Percentiles rank a stretch among this genome's conserved stretches.
Evolutionary conservation across 2,113 vertebrate species (phyloP).

Genomic region (Cyphomyrus plagiostoma): DNA sequence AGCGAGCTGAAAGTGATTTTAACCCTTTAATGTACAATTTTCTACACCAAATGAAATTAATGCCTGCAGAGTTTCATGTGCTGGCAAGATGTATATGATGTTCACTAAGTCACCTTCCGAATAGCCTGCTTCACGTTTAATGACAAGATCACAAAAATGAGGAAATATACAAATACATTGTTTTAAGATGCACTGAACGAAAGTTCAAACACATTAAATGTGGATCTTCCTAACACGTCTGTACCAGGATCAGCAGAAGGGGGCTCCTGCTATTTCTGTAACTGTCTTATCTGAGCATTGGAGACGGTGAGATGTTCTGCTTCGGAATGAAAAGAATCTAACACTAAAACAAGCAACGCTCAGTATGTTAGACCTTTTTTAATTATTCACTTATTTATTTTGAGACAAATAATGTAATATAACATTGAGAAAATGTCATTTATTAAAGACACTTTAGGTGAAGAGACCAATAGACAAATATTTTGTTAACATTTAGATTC

Average conservation of each 20-base stretch:
- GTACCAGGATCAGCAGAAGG: neutral
- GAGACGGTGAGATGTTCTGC: slow-evolving; percentile 1
- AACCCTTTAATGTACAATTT: neutral
- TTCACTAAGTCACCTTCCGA: neutral
- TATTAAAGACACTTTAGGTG: neutral
- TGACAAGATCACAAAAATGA: neutral
- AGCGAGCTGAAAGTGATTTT: neutral
- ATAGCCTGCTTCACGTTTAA: neutral
- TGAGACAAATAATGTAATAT: neutral
- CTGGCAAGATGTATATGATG: neutral
- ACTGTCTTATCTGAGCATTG: slow-evolving; percentile 11
- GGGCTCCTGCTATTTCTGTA: neutral
- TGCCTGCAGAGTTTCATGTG: neutral
- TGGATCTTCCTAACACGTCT: neutral
- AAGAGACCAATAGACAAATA: neutral
- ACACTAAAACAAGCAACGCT: neutral
- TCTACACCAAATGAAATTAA: neutral
- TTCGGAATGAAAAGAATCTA: slow-evolving; percentile 21
- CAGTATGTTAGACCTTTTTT: neutral
- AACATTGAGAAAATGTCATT: neutral
- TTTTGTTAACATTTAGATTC: neutral
- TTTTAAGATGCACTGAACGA: neutral
- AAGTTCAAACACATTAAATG: neutral
- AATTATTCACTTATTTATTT: neutral
- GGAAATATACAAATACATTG: neutral